Base-by-base conservation (phyloP, 2,113 vertebrate genomes). In the Siniperca knerii region DNA sequence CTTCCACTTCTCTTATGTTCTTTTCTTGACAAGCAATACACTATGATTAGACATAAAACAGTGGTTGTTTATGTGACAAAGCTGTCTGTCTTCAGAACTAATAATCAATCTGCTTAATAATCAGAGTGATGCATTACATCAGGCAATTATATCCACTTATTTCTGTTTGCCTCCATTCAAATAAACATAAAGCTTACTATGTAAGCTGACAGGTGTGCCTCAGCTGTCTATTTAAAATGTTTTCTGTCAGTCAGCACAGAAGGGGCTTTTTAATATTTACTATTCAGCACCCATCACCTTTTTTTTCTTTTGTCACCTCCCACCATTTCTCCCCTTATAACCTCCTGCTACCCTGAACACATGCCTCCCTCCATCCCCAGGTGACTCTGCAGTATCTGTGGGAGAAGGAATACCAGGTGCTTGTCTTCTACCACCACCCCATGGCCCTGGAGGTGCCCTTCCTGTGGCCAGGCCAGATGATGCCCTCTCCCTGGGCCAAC, bases 381-480 rank as follows among this genome's bases (percentile, higher is more conserved):
- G 97, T 99, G 72, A 97, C 93, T 85, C 97, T 99, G 48, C 96
- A 98, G 88, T 99, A 99, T 89, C 95, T 99, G 76, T 99, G 98
- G 98, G 98, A 99, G 92, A 98, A 97, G 90, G 97, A 98, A 89
- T 97, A 97, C 84, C 98, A 99, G 90, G 97, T 99, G 25, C 92
- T 99, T 18, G 98, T 99, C 73, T 99, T 99, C 95, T 99, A 99
- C 81, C 98, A 99, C 76, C 98, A 97, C 65, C 98, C 98, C 13
- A 98, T 99, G 92, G 98, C 98, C 57, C 95, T 99, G 0, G 98
- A 99, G 77, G 97, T 99, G 52, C 96, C 97, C 9, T 99, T 99
- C 88, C 96, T 99, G 77, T 99, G 98, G 98, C 98, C 98, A 0
- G 98, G 98, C 54, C 98, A 99, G 95, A 99, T 99, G 98, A 99